phyloP scores from a whole-genome alignment of 2,113 vertebrate genomes.

The Nyctereutes procyonoides region DNA sequence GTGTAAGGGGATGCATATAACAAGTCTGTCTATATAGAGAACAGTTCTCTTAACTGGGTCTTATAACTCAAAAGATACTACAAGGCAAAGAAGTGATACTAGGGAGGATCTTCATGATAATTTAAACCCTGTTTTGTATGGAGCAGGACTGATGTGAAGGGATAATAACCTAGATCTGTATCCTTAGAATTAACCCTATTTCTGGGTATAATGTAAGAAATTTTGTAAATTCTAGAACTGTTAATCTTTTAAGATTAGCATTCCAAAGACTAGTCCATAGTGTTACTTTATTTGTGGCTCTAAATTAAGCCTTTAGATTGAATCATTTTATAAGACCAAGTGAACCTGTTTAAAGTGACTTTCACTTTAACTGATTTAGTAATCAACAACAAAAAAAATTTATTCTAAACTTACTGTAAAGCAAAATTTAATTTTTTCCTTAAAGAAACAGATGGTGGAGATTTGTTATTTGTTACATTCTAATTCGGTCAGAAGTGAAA shows the following conservation, averaged over 20 bases:
- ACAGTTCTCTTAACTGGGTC: slow-evolving; percentile 60
- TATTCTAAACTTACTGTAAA: slow-evolving; percentile 22
- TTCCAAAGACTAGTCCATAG: neutral
- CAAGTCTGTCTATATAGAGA: neutral
- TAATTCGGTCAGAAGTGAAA: neutral
- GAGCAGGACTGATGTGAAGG: neutral
- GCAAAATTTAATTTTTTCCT: neutral
- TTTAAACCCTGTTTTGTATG: neutral
- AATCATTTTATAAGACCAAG: slow-evolving; percentile 14
- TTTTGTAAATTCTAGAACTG: neutral
- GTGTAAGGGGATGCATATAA: slow-evolving; percentile 35
- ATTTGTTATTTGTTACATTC: neutral
- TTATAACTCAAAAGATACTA: slow-evolving; percentile 19
- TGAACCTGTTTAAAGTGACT: neutral
- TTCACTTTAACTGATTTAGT: neutral
- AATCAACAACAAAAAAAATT: neutral
- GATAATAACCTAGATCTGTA: slow-evolving; percentile 5
- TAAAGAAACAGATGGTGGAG: neutral
- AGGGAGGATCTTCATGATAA: neutral
- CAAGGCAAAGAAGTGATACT: neutral
- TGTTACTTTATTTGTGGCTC: neutral
- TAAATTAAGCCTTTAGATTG: neutral
- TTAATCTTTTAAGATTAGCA: neutral
- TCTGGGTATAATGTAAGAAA: neutral
- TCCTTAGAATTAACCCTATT: neutral